Evolutionary conservation across 2,113 vertebrate genomes (phyloP), one percentile per base, ranked within the genome.

Genomic region (Dinomys branickii): DNA sequence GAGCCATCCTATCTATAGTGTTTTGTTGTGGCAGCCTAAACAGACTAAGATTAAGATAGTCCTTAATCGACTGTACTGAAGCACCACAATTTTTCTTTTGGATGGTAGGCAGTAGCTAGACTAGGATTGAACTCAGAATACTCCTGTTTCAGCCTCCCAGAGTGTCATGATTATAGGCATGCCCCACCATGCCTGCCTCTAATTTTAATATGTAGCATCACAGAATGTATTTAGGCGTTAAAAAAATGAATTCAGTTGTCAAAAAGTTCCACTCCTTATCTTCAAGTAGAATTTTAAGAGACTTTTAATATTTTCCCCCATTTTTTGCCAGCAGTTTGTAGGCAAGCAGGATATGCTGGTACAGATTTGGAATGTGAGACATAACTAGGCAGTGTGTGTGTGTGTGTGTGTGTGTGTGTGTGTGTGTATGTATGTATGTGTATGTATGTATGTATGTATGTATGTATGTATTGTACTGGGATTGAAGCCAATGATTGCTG

Each of bases 281-380:
- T 90, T 58, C 47, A 91, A 88, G 69, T 87, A 90, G 81, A 87
- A 90, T 90, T 93, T 95, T 96, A 88, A 90, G 44, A 58, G 63
- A 14, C 88, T 38, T 58, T 56, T 67, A 44, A 54, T 38, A 41
- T 47, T 81, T 28, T 5, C 5, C 24, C 17, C 69, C 17, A 4
- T 50, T 9, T 65, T 0, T 50, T 77, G 10, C 47, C n/a, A 2
- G 67, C n/a, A 78, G 41, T 5, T 44, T 77, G 9, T 83, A 63
- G 28, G 54, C 47, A 90, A 20, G 44, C 92, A 90, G 50, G 81
- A 30, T 90, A 24, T 89, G 75, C 59, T 83, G 88, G 41, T 77
- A 44, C 41, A 28, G 24, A 35, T 59, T 59, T 85, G 59, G 56
- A 91, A 47, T 81, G 52, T 91, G 35, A 33, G 28, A 58, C 87